A percentile compares a stretch with the other conserved stretches of the same genome.
Evolutionary conservation across 2,797 vertebrate species (phyloP).

Genomic region (Liasis olivaceus): DNA sequence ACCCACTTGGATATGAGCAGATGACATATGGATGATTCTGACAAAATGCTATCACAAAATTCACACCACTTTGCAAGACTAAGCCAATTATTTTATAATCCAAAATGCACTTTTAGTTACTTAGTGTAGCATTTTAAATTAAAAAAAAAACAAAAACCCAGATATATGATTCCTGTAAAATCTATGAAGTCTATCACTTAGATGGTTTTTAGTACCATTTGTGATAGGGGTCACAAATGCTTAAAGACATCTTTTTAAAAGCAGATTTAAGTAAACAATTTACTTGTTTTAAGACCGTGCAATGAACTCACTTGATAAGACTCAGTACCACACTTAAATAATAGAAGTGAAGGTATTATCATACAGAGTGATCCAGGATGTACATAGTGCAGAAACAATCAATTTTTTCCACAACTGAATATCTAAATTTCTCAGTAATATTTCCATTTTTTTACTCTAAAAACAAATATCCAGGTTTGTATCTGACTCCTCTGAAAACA

Average conservation of each 20-base stretch:
- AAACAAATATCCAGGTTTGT: neutral
- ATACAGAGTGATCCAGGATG: neutral
- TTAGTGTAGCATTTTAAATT: conserved; percentile 9
- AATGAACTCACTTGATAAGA: neutral
- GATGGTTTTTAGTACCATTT: neutral
- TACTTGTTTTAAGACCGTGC: neutral
- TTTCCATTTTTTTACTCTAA: neutral
- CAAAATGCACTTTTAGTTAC: neutral
- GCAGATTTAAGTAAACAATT: neutral
- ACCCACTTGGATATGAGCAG: conserved; percentile 43
- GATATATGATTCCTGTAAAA: neutral
- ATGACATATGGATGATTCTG: conserved; percentile 47
- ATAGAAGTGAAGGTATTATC: neutral
- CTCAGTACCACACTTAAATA: neutral
- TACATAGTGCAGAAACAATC: neutral
- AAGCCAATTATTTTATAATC: conserved; percentile 14
- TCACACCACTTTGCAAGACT: conserved; percentile 32
- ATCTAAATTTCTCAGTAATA: neutral
- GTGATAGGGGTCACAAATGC: neutral
- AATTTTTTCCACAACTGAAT: neutral
- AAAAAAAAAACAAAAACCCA: conserved; percentile 11
- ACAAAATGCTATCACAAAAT: conserved; percentile 43
- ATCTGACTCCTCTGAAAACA: neutral
- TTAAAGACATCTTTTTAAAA: neutral
- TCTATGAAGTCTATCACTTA: neutral